Evolutionary conservation across 2,797 vertebrate genomes (phyloP), one percentile per base, ranked within the genome.

Genomic region (Taenioides sp.): DNA sequence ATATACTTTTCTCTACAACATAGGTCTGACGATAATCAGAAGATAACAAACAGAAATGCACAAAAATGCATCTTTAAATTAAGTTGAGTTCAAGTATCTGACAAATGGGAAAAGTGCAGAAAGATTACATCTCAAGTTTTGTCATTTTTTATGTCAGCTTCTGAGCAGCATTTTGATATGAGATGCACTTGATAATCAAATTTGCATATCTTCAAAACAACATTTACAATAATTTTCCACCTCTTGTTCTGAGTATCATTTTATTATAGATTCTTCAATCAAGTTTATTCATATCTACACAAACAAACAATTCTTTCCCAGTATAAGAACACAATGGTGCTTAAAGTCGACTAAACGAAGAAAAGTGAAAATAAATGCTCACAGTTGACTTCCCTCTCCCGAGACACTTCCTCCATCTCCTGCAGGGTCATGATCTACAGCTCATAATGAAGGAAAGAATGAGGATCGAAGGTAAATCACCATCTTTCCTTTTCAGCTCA

Each of bases 381-480:
- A 22, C 9, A 63, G 20, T 5, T 0, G 25, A 16, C 28, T 34
- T 61, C 18, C 18, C 34, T 1, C 61, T 43, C 61, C 61, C 37
- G 11, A 63, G 61, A 63, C 61, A 63, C 34, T 63, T 63, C 34
- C 31, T 62, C 18, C 28, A 62, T 37, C 60, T 37, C 28, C 60
- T 63, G n/a, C 61, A 40, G 34, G 60, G 61, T 14, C 34, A 22
- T 40, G 31, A 37, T 12, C 40, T n/a, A 57, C 23, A 23, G 40
- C 52, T 28, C 61, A 63, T 63, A 40, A 63, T 63, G 61, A 63
- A 27, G 34, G 20, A 12, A 23, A 43, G 61, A 63, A 40, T 22
- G 34, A 37, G 37, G 61, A 37, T 34, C 28, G 31, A 63, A 23
- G 34, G 61, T 23, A 23, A 43, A 43, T 63, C 20, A 23, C 40